Conservation (phyloP, 2,888 invertebrate genomes). For the Xanthia togata region DNA sequence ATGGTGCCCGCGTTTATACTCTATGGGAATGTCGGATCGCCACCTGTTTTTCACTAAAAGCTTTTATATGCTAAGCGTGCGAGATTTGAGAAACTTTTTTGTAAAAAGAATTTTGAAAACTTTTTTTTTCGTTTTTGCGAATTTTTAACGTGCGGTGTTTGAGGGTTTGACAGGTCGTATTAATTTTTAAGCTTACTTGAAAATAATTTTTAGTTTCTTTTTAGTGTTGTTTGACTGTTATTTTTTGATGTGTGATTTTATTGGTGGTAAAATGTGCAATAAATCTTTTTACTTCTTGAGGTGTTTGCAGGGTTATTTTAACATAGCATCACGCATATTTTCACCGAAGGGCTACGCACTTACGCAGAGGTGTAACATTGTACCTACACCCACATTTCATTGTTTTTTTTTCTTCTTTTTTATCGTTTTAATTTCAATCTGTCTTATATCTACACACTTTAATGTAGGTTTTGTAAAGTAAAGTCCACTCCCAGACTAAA, state of each 20-base stretch:
- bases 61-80: slow-evolving; percentile 72
- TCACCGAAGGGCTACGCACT: too few species aligned
- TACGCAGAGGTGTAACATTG: too few species aligned
- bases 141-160: slow-evolving; percentile 24
- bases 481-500: slow-evolving; percentile 8
- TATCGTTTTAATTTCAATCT: background rate
- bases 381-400: too few species aligned
- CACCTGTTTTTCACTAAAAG: slow-evolving; percentile 86
- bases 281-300: background rate
- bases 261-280: slow-evolving; percentile 13
- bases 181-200: slow-evolving; percentile 15
- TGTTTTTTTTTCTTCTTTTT: background rate
- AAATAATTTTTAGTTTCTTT: slow-evolving; percentile 27
- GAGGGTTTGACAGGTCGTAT: slow-evolving; percentile 39
- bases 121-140: slow-evolving; percentile 14
- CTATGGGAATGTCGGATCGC: slow-evolving; percentile 78
- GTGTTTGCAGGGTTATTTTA: background rate
- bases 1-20: slow-evolving; percentile 69
- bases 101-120: background rate
- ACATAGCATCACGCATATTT: too few species aligned
- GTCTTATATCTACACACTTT: background rate
- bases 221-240: background rate
- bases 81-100: slow-evolving; percentile 14
- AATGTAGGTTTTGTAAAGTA: slow-evolving; percentile 1
- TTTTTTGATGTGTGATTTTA: slow-evolving; percentile 8